Evolutionary conservation across 2,797 vertebrate species (phyloP).

Genomic region (Gambelia wislizenii): DNA sequence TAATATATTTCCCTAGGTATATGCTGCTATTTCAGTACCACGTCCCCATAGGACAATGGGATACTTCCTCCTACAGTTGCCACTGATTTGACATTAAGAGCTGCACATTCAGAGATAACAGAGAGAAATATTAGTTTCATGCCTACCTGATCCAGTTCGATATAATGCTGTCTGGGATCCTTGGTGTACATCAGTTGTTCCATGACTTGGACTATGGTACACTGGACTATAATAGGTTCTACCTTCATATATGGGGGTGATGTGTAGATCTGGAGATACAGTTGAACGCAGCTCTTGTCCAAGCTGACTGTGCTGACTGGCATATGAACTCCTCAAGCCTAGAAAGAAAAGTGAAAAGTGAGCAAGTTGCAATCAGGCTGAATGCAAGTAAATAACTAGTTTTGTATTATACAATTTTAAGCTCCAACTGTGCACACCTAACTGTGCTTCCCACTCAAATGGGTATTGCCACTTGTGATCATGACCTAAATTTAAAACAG

Average conservation of each 20-base stretch:
- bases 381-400: background rate
- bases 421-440: background rate
- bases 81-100: background rate
- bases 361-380: background rate
- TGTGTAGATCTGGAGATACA: constrained; percentile 93
- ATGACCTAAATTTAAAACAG: background rate
- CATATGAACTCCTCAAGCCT: constrained; percentile 93
- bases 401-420: background rate
- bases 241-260: constrained; percentile 96
- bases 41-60: background rate
- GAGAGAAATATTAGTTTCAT: background rate
- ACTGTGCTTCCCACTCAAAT: background rate
- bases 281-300: constrained; percentile 89
- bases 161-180: constrained; percentile 87
- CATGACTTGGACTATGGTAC: constrained; percentile 90
- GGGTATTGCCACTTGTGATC: background rate
- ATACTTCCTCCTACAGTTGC: too few species aligned
- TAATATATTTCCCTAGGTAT: background rate
- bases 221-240: constrained; percentile 91
- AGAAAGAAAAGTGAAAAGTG: constrained; percentile 43
- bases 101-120: background rate
- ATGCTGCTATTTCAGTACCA: background rate
- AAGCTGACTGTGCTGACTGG: constrained; percentile 94
- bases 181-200: constrained; percentile 82
- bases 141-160: constrained; percentile 89